Base-by-base conservation (phyloP, 1,140 invertebrate species). In the Drosophila ercepeae region DNA sequence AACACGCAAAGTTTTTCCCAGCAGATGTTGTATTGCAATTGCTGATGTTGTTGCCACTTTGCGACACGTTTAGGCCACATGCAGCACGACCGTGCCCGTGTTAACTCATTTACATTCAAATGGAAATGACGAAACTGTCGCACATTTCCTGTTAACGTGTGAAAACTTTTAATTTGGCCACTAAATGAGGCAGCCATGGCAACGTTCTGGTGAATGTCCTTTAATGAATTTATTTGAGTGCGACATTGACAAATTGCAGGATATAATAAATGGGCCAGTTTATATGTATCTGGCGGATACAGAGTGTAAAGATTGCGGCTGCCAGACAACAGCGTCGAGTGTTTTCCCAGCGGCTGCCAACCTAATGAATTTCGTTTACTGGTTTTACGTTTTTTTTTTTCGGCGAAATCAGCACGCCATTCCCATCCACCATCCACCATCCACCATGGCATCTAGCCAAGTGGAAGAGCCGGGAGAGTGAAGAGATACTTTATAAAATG, bases 81-180 rank as follows among this genome's bases (percentile, higher is more conserved):
- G 78, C 39, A 48, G 64, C 51, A 48, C 51, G n/a, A 13, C 4
- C 14, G 57, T 29, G 32, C 58, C 25, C 46, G 50, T 69, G 67
- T 61, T 81, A 55, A 51, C 76, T 79, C 81, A 84, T 84, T 84
- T 79, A 65, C 75, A 84, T 84, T 59, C 72, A 53, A 69, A 61
- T 55, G 74, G 55, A 75, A 76, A 50, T 54, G 34, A 34, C 55
- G 44, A 13, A 55, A 25, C 41, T 29, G 63, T 48, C 42, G 42
- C 63, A 55, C 63, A 69, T 68, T 69, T 65, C 63, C 63, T 1
- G 59, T 18, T 25, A 25, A 29, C 60, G 67, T 72, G 78, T 63
- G 39, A 45, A 61, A 68, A 81, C 46, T 82, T 81, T 76, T 72
- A 72, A 72, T 72, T 67, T 61, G 52, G 18, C 13, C 57, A 51